Percentiles rank a stretch among this genome's conserved stretches.
These are phyloP conservation scores for Drosophila repletoides DNA, from an alignment of 1,140 invertebrate species.

Conservation along the genomic window DNA sequence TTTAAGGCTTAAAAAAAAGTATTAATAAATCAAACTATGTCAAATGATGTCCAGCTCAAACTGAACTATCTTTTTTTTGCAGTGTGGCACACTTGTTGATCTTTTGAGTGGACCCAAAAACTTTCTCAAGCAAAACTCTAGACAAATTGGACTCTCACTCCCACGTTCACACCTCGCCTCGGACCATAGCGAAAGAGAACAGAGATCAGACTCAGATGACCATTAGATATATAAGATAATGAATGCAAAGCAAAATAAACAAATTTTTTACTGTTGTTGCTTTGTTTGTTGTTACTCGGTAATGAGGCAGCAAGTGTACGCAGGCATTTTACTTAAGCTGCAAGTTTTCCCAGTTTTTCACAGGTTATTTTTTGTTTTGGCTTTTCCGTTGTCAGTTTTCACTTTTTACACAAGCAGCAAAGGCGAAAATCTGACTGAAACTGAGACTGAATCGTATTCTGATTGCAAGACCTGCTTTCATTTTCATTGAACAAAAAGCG, in stretches of 20 bases:
- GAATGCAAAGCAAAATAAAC: constrained; percentile 56
- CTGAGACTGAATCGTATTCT: constrained; percentile 52
- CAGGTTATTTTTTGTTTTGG: not conserved
- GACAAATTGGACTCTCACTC: constrained; percentile 41
- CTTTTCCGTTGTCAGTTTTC: constrained; percentile 46
- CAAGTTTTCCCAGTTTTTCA: not conserved
- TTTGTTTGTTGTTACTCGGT: too few species aligned
- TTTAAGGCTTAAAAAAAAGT: too few species aligned
- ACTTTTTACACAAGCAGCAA: constrained; percentile 67
- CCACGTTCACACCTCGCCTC: constrained; percentile 48
- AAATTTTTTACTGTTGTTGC: too few species aligned
- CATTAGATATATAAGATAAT: constrained; percentile 28
- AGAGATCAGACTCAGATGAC: constrained; percentile 19
- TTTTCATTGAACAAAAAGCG: constrained; percentile 69
- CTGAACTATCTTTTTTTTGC: too few species aligned
- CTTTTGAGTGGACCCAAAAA: constrained; percentile 6
- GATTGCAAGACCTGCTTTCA: constrained; percentile 73
- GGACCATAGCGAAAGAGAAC: not conserved
- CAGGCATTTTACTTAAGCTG: constrained; percentile 22
- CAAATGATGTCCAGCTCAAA: too few species aligned
- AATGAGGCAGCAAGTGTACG: constrained; percentile 43
- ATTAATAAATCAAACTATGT: too few species aligned
- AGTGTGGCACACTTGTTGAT: constrained; percentile 15
- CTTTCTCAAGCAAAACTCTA: constrained; percentile 43
- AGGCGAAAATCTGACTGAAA: constrained; percentile 53